Conservation (phyloP, 2,888 invertebrate genomes). For the Volucella inanis region DNA sequence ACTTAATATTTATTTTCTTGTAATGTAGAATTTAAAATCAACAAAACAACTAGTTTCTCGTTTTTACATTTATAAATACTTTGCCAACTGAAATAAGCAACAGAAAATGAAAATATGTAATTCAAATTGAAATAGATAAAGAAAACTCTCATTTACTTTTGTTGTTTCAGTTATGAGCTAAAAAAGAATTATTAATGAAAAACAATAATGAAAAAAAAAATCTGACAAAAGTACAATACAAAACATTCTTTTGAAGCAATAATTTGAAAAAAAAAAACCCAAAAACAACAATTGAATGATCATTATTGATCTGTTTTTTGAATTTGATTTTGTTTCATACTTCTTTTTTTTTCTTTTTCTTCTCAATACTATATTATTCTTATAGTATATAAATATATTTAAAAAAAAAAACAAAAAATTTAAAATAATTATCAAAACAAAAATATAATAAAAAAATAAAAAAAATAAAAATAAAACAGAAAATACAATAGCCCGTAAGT, state of each 20-base stretch:
- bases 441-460: conserved; percentile 17
- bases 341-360: conserved; percentile 31
- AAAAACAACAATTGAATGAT: conserved; percentile 14
- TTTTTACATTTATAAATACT: conserved; percentile 51
- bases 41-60: conserved; percentile 53
- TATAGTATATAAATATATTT: conserved; percentile 52
- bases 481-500: conserved; percentile 76
- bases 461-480: conserved; percentile 28
- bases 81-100: conserved; percentile 32
- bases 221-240: conserved; percentile 72
- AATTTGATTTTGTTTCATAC: conserved; percentile 13
- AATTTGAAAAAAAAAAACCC: conserved; percentile 16
- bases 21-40: conserved; percentile 34
- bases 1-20: conserved; percentile 24
- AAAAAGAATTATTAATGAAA: conserved; percentile 8
- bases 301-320: conserved; percentile 31
- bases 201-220: conserved; percentile 36
- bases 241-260: conserved; percentile 56
- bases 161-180: conserved; percentile 21
- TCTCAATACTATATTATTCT: conserved; percentile 49
- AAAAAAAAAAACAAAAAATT: conserved; percentile 29
- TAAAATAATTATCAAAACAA: conserved; percentile 50
- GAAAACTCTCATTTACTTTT: conserved; percentile 41
- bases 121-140: conserved; percentile 39
- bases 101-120: conserved; percentile 17